Percentiles rank a stretch among this genome's conserved stretches.
Conservation (phyloP, 2,113 vertebrate species). For the Gallinago media region DNA sequence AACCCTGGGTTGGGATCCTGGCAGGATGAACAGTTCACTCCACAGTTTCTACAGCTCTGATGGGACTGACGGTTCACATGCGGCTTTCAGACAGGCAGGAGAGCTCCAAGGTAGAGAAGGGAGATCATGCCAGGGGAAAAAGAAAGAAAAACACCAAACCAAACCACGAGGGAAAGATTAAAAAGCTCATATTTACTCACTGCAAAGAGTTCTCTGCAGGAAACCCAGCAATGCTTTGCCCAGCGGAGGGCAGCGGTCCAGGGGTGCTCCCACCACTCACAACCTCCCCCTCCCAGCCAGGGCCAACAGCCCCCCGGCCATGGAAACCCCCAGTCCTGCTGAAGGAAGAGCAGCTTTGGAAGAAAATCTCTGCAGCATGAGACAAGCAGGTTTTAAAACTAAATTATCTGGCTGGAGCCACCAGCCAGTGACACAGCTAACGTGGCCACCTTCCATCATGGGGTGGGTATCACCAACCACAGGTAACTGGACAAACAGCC, state of each 20-base stretch:
- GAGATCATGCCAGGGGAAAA: neutral
- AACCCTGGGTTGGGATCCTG: neutral
- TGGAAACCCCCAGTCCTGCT: fast-evolving
- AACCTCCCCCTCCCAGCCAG: neutral
- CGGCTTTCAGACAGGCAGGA: neutral
- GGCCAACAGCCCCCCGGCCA: neutral
- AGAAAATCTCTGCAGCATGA: neutral
- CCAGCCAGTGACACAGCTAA: neutral
- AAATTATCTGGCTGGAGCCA: neutral
- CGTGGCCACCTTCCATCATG: neutral
- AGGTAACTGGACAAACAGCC: neutral
- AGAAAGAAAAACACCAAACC: neutral
- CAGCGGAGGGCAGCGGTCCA: neutral
- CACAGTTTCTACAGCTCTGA: neutral
- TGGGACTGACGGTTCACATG: neutral
- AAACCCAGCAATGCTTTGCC: neutral
- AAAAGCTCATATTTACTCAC: neutral
- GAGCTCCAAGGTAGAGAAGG: neutral
- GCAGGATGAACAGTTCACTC: neutral
- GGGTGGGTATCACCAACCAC: fast-evolving
- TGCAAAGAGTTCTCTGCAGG: neutral
- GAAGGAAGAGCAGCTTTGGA: neutral
- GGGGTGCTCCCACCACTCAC: neutral
- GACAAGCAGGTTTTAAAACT: neutral
- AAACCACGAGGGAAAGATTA: neutral